phyloP scores from a whole-genome alignment of 2,888 invertebrate genomes.

The Phortica magna region DNA sequence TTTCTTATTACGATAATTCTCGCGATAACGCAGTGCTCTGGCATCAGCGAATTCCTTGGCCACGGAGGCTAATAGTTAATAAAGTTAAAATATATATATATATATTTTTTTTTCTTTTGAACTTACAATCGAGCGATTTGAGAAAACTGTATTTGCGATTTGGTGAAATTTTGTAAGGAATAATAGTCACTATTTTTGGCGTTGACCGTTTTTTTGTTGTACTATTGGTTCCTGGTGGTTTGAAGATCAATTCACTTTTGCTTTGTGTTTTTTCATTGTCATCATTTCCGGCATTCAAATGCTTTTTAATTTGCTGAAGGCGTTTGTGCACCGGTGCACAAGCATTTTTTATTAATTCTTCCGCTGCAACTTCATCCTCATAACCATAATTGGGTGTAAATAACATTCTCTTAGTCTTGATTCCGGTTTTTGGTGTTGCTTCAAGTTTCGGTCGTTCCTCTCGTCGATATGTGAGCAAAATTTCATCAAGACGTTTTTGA shows the following conservation, averaged over 20 bases:
- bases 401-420: constrained; percentile 68
- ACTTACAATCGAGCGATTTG: constrained; percentile 73
- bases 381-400: constrained; percentile 72
- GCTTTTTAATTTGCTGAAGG: constrained; percentile 48
- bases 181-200: background rate
- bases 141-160: constrained; percentile 71
- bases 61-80: constrained; percentile 53
- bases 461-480: constrained; percentile 65
- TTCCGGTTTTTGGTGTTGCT: constrained; percentile 54
- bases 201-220: constrained; percentile 4
- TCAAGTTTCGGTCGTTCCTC: constrained; percentile 65
- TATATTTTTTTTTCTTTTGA: background rate
- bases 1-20: constrained; percentile 83
- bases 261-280: constrained; percentile 35
- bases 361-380: constrained; percentile 57
- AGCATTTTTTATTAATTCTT: constrained; percentile 50
- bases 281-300: constrained; percentile 37
- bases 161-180: background rate
- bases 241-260: constrained; percentile 37
- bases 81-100: too few relatives aligned
- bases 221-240: background rate
- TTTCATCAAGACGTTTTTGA: constrained; percentile 62
- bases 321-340: constrained; percentile 54
- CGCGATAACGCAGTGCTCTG: constrained; percentile 84
- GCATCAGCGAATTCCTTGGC: constrained; percentile 79